Evolutionary conservation across 2,797 vertebrate species (phyloP), one percentile per base, ranked within the genome.

Genomic region (Spondyliosoma cantharus): DNA sequence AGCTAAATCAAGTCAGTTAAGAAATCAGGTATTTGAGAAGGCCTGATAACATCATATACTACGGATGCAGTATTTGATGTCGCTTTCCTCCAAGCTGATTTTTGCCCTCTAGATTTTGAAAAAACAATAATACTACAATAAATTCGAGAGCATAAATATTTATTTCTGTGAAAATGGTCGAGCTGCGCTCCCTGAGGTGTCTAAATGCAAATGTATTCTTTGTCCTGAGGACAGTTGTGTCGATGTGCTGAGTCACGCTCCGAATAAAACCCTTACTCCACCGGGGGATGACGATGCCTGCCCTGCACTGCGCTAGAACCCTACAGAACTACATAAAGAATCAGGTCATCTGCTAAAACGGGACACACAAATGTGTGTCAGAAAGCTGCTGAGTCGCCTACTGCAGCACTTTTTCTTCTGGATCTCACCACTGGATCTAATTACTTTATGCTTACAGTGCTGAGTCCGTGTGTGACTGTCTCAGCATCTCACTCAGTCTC

Each of bases 291-390:
- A 85, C 22, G 80, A 57, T 42, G 65, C 57, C 48, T 78, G 76
- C 45, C 63, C 81, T 60, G 71, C 75, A 63, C 77, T 85, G 87
- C 61, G 37, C 82, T 77, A 83, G 50, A 90, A 79, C 64, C 87
- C 89, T 27, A 88, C 87, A 88, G 87, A 91, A 82, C 90, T 80
- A 78, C 69, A 86, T 85, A 12, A 75, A 87, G 84, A 93, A 91
- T 85, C 67, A 82, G 93, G 93, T 90, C 91, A 89, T 76, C 74
- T 60, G 78, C 83, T 89, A 72, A 89, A 93, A 82, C 56, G 49
- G 83, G 85, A 69, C 74, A 73, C 27, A 42, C 25, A 12, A 76
- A 92, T 90, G 83, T 90, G 86, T 90, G 90, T 92, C 89, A 92
- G 83, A 77, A 87, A 90, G 80, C 69, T 87, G 91, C 92, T 90